Evolutionary conservation across 2,113 vertebrate species (phyloP).

Genomic region (Numenius arquata): DNA sequence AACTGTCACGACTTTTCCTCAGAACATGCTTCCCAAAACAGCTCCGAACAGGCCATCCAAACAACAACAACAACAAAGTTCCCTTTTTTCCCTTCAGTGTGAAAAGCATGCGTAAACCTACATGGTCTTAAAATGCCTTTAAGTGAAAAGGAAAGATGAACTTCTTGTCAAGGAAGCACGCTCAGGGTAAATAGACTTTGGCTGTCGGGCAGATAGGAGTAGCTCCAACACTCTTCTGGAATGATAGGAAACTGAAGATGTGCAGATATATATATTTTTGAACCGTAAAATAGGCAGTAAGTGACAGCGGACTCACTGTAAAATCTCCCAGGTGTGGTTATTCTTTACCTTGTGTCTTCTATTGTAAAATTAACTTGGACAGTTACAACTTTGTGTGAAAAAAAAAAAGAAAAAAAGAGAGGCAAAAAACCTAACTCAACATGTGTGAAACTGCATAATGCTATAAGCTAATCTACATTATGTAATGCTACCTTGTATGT

Average conservation of each 20-base stretch:
- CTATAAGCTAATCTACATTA: conserved; percentile 76
- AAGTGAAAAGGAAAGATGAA: conserved; percentile 30
- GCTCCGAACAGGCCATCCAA: neutral
- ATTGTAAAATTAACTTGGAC: conserved; percentile 74
- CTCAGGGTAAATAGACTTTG: conserved; percentile 63
- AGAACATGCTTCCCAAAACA: neutral
- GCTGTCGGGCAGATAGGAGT: conserved; percentile 15
- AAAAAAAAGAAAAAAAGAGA: conserved; percentile 14
- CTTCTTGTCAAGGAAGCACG: conserved; percentile 50
- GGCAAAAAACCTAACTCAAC: conserved; percentile 58
- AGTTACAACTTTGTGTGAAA: conserved; percentile 70
- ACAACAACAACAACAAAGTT: neutral
- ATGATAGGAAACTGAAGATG: conserved; percentile 32
- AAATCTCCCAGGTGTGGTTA: conserved; percentile 66
- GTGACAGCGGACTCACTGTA: conserved; percentile 64
- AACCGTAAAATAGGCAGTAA: conserved; percentile 19
- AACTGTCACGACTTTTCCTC: neutral
- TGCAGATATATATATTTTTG: conserved; percentile 58
- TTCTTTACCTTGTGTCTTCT: conserved; percentile 79
- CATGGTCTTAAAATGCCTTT: conserved; percentile 10
- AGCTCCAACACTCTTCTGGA: conserved; percentile 38
- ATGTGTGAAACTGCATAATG: conserved; percentile 78
- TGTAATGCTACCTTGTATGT: conserved; percentile 87
- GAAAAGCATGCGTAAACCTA: neutral
- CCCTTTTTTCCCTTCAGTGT: neutral